phyloP scores from a whole-genome alignment of 2,888 invertebrate genomes.

The Mythimna vitellina region DNA sequence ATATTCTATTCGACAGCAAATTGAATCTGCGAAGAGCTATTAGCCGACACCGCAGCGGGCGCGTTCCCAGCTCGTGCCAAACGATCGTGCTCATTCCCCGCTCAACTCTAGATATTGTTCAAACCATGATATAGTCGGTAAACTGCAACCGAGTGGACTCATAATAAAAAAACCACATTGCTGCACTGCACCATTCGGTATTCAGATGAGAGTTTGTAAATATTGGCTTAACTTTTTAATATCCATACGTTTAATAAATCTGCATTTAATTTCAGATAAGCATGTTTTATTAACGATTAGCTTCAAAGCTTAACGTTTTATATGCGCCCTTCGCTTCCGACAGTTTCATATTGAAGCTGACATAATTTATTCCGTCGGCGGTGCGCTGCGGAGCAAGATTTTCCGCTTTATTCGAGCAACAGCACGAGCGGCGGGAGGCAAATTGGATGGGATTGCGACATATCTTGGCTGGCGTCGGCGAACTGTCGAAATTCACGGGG shows the following conservation, averaged over 20 bases:
- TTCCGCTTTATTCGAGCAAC: constrained; percentile 87
- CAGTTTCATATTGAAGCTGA: constrained; percentile 78
- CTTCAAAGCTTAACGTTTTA: constrained; percentile 58
- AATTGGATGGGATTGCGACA: constrained; percentile 89
- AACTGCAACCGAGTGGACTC: constrained; percentile 71
- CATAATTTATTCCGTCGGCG: constrained; percentile 84
- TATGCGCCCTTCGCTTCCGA: constrained; percentile 66
- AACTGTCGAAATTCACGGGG: constrained; percentile 85
- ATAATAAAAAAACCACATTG: constrained; percentile 74
- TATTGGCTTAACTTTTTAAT: constrained; percentile 34
- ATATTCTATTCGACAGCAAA: constrained; percentile 87
- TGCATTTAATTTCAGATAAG: constrained; percentile 55
- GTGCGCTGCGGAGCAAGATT: constrained; percentile 80
- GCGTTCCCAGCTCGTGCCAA: constrained; percentile 80
- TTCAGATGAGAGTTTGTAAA: constrained; percentile 34
- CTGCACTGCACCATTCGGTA: constrained; percentile 58
- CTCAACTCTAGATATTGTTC: constrained; percentile 78
- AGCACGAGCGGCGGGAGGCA: constrained; percentile 84
- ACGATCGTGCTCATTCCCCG: constrained; percentile 80
- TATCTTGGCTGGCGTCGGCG: constrained; percentile 84
- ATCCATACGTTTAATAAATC: constrained; percentile 28
- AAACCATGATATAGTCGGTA: constrained; percentile 75
- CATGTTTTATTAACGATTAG: constrained; percentile 46
- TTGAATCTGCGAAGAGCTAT: constrained; percentile 89
- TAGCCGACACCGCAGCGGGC: constrained; percentile 85